These are phyloP conservation scores for Drosophila peninsularis DNA, from an alignment of 2,888 invertebrate genomes.

Conservation along the genomic window DNA sequence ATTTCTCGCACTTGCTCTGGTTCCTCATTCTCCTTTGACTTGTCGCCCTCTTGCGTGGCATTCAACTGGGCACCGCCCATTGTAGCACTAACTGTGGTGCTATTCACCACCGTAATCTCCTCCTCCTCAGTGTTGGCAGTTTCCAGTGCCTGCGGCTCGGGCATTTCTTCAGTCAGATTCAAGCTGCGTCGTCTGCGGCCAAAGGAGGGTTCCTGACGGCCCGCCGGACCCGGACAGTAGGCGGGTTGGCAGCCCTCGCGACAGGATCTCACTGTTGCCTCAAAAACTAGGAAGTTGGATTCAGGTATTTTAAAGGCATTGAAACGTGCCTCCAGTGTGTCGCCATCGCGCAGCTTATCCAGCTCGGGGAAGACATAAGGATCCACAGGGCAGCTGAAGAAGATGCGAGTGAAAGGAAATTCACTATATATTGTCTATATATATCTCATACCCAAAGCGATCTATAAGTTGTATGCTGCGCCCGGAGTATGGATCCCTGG, in stretches of 20 bases:
- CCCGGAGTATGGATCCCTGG: slow-evolving; percentile 96
- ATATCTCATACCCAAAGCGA: slow-evolving; percentile 90
- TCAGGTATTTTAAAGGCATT: slow-evolving; percentile 98
- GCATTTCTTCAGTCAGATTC: slow-evolving; percentile 75
- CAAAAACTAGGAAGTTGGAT: slow-evolving; percentile 96
- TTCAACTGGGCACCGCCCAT: slow-evolving; percentile 72
- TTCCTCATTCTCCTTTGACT: slow-evolving; percentile 78
- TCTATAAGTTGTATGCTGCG: slow-evolving; percentile 95
- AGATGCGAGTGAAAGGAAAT: not conserved
- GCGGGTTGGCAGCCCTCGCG: slow-evolving; percentile 96
- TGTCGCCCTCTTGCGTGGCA: slow-evolving; percentile 62
- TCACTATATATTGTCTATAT: not conserved
- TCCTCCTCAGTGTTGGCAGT: slow-evolving; percentile 44
- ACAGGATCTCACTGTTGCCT: slow-evolving; percentile 95
- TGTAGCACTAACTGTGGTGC: slow-evolving; percentile 77
- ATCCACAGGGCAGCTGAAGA: slow-evolving; percentile 93
- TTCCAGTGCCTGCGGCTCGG: slow-evolving; percentile 57
- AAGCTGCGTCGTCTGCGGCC: slow-evolving; percentile 88
- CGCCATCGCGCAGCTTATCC: slow-evolving; percentile 93
- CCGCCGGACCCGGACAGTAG: slow-evolving; percentile 92
- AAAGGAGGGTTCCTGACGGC: slow-evolving; percentile 92
- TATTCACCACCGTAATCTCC: slow-evolving; percentile 73
- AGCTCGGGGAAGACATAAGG: slow-evolving; percentile 96
- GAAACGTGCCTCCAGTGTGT: slow-evolving; percentile 95
- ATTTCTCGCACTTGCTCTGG: slow-evolving; percentile 94